Conservation (phyloP, 2,113 vertebrate species). For the Dipodomys stephensi region DNA sequence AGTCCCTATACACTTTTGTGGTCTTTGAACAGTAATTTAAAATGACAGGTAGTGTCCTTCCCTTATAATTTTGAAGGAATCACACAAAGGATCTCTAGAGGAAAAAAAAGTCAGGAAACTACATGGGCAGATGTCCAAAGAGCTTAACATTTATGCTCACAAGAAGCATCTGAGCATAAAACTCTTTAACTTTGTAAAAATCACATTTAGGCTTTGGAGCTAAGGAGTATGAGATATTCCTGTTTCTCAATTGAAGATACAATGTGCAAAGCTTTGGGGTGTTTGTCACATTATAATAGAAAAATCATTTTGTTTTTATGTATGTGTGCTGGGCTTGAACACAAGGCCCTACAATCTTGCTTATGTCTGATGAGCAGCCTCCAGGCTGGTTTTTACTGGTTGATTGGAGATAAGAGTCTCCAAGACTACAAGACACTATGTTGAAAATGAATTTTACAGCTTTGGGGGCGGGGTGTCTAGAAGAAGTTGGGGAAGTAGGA, state of each 20-base stretch:
- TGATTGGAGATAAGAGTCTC: no score
- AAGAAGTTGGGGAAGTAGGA: no score
- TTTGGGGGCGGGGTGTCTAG: no score
- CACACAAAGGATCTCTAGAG: slow-evolving; percentile 31
- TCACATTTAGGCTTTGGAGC: background rate
- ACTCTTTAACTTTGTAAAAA: slow-evolving; percentile 24
- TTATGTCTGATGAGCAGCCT: no score
- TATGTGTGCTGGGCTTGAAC: no score
- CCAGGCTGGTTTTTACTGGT: no score
- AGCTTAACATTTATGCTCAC: background rate
- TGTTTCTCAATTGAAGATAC: slow-evolving; percentile 43
- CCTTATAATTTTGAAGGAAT: slow-evolving; percentile 55
- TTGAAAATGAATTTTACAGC: no score
- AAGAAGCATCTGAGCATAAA: slow-evolving; percentile 32
- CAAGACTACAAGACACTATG: no score
- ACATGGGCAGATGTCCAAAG: background rate
- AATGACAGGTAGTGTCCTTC: slow-evolving; percentile 70
- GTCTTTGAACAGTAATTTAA: slow-evolving; percentile 70
- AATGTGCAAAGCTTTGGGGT: background rate
- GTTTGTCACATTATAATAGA: background rate
- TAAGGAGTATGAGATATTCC: slow-evolving; percentile 7
- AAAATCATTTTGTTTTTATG: no score
- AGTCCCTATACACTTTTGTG: slow-evolving; percentile 59
- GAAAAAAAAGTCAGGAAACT: background rate
- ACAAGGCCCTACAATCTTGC: no score